These are phyloP conservation scores for Jordanella pulchra DNA, from an alignment of 2,797 vertebrate genomes.

Conservation along the genomic window DNA sequence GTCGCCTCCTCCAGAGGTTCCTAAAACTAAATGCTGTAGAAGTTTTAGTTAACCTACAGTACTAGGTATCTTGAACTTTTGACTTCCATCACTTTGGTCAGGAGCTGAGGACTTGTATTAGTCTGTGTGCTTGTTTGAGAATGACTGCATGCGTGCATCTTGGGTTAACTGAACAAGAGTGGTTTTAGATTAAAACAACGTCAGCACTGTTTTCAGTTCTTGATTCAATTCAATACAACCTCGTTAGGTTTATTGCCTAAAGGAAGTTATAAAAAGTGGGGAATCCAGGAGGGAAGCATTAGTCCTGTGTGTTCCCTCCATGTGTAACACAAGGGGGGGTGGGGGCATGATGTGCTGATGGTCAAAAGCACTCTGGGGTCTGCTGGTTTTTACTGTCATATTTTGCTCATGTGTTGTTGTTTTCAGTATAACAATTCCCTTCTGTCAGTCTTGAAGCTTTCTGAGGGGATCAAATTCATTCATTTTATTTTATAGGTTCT, in stretches of 20 bases:
- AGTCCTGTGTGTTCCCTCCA: constrained; percentile 32
- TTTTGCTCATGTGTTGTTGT: background rate
- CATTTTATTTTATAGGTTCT: background rate
- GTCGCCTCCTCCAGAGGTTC: constrained; percentile 35
- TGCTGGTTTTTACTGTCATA: background rate
- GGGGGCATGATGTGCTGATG: constrained; percentile 15
- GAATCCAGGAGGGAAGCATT: constrained; percentile 25
- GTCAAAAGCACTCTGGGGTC: constrained; percentile 15
- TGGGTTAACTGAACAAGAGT: constrained; percentile 30
- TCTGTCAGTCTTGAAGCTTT: background rate
- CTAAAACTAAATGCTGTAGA: constrained; percentile 31
- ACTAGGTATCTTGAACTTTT: constrained; percentile 57
- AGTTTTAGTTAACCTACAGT: constrained; percentile 32
- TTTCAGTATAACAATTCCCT: background rate
- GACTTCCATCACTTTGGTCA: constrained; percentile 38
- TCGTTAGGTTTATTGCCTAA: constrained; percentile 42
- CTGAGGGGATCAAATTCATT: background rate
- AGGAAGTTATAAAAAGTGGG: constrained; percentile 39
- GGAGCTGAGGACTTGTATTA: constrained; percentile 18
- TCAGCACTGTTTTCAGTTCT: constrained; percentile 34
- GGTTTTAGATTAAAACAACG: constrained; percentile 34
- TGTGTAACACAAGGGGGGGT: no score
- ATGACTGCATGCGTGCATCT: background rate
- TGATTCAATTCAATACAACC: constrained; percentile 47
- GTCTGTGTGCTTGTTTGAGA: constrained; percentile 7